Base-by-base conservation (phyloP, 2,888 invertebrate species). In the Erebia aethiops region DNA sequence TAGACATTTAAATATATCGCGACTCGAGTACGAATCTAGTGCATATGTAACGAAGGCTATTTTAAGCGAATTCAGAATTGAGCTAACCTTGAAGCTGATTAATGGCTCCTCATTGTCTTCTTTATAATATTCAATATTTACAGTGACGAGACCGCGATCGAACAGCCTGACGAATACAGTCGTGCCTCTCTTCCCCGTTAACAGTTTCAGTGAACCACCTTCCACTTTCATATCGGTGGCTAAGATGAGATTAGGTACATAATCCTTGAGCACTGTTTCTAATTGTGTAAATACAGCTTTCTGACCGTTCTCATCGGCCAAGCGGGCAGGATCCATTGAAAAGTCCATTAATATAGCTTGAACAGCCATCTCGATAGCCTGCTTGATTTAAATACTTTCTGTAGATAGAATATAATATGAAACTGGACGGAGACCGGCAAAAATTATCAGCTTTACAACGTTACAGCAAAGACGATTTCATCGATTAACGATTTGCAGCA, bases 61-160 rank as follows among this genome's bases (percentile, higher is more conserved):
- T 76, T 76, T 62, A 71, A 72, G 72, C 75, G 72, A 75, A 75
- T 73, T 73, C 71, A 71, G 73, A 75, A 76, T 74, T 74, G 69
- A 71, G 73, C 88, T 90, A 95, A 97, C 97, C 95, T 97, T 97
- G 88, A 96, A 96, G 77, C 94, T 95, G 80, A 97, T 92, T 73
- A 96, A 84, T 54, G 96, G 95, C 76, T 96, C 95, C 81, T 96
- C 96, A 75, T 95, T 95, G 71, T 97, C 96, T 73, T 94, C 95
- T 84, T 96, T 95, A 85, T 95, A 97, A 91, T 97, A 97, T 84
- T 98, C 98, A 81, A 97, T 95, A 86, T 97, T 97, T 78, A 97
- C 92, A 52, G 97, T 97, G 71, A 97, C 94, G 77, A 97, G 91
- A 70, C 97, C 97, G 79, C 96, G 95, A 62, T 94, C 94, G 81